Conservation (phyloP, 1,140 invertebrate species). For the Latrodectus geometricus region DNA sequence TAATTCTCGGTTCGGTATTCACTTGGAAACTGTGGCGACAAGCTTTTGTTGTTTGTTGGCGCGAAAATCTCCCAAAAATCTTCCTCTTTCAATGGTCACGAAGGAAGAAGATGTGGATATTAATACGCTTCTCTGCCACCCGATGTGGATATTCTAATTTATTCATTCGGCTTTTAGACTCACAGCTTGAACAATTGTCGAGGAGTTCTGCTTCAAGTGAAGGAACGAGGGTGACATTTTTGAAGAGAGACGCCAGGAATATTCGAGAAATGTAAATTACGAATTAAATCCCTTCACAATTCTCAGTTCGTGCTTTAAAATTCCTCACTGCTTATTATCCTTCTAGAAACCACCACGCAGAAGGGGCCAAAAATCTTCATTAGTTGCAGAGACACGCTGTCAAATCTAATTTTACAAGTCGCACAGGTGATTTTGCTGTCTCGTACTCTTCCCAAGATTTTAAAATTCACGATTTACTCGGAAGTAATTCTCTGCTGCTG, state of each 20-base stretch:
- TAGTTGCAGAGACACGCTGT: conserved; percentile 51
- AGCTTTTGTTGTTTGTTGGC: background rate
- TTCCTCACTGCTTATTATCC: conserved; percentile 43
- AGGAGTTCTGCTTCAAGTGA: conserved; percentile 5
- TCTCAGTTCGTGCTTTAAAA: conserved; percentile 42
- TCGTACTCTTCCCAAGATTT: background rate
- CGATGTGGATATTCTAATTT: conserved; percentile 38
- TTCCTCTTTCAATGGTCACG: background rate
- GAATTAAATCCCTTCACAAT: conserved; percentile 47
- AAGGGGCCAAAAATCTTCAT: conserved; percentile 43
- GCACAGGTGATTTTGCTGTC: background rate
- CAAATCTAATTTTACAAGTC: conserved; percentile 46
- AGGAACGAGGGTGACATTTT: conserved; percentile 11
- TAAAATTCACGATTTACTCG: conserved; percentile 25
- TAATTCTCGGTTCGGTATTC: conserved; percentile 18
- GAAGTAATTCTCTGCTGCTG: background rate
- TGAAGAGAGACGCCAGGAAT: background rate
- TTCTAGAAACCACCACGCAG: too few species aligned
- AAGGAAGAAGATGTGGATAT: background rate
- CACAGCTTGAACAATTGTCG: background rate
- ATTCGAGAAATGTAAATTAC: conserved; percentile 47
- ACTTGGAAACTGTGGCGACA: background rate
- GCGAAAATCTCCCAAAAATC: background rate
- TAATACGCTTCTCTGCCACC: conserved; percentile 28
- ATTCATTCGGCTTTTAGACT: conserved; percentile 49